These are phyloP conservation scores for Patella caerulea DNA, from an alignment of 2,888 invertebrate genomes.

Conservation along the genomic window DNA sequence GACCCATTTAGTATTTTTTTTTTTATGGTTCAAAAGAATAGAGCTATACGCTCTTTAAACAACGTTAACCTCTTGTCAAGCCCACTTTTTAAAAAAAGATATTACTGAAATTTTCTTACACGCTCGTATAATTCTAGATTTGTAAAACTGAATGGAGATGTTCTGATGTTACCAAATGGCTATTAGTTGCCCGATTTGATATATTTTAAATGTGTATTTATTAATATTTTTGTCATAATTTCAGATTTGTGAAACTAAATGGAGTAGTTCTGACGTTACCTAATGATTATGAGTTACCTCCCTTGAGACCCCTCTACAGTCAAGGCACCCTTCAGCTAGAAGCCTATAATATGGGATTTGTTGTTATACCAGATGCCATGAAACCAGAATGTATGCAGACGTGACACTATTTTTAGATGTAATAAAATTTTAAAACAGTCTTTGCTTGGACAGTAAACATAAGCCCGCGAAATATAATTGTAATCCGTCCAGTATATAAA, in stretches of 20 bases:
- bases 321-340: neutral
- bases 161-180: slow-evolving; percentile 21
- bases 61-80: too few relatives aligned
- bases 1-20: too few relatives aligned
- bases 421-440: neutral
- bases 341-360: slow-evolving; percentile 13
- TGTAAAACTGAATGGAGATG: slow-evolving; percentile 40
- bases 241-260: neutral
- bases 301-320: neutral
- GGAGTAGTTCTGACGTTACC: neutral
- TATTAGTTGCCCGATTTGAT: neutral
- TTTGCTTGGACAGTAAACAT: neutral
- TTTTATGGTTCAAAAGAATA: too few relatives aligned
- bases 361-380: slow-evolving; percentile 14
- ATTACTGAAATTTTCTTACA: too few relatives aligned
- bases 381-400: too few relatives aligned
- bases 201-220: too few relatives aligned
- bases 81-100: too few relatives aligned
- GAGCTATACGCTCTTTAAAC: too few relatives aligned
- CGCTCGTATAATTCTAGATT: slow-evolving; percentile 21
- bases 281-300: slow-evolving; percentile 8
- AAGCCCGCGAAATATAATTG: too few relatives aligned
- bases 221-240: neutral
- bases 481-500: too few relatives aligned
- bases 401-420: neutral